A percentile compares a stretch with the other conserved stretches of the same genome.
phyloP scores from a whole-genome alignment of 2,113 vertebrate species.

The Alces alces region DNA sequence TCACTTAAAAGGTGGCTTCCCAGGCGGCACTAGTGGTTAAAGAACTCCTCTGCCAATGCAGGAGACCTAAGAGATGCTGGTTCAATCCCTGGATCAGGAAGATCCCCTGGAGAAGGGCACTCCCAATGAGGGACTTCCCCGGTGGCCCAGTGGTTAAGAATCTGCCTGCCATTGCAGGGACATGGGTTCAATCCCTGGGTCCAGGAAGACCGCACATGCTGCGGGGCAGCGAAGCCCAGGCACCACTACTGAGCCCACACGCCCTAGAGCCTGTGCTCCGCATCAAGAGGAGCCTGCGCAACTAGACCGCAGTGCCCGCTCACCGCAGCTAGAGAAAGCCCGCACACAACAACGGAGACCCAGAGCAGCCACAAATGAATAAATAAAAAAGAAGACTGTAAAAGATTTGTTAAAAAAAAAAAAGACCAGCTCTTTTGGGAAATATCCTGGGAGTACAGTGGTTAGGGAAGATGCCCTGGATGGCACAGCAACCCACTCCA shows the following conservation, averaged over 20 bases:
- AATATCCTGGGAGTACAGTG: background rate
- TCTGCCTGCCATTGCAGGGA: background rate
- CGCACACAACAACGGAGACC: background rate
- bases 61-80: background rate
- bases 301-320: accelerated
- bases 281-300: background rate
- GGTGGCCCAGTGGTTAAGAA: background rate
- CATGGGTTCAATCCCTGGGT: background rate
- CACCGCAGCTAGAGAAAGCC: accelerated
- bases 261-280: background rate
- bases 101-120: background rate
- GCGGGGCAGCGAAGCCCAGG: background rate
- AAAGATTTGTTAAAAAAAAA: background rate
- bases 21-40: background rate
- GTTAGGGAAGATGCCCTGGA: background rate
- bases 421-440: background rate
- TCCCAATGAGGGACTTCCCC: background rate
- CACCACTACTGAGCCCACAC: background rate
- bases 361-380: background rate
- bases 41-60: background rate
- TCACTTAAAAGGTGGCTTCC: background rate
- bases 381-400: background rate
- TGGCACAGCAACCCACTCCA: background rate
- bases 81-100: background rate
- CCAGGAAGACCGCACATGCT: background rate